Conservation (phyloP, 92 coral and sea anemone genomes). For the Palythoa grandiflora region DNA sequence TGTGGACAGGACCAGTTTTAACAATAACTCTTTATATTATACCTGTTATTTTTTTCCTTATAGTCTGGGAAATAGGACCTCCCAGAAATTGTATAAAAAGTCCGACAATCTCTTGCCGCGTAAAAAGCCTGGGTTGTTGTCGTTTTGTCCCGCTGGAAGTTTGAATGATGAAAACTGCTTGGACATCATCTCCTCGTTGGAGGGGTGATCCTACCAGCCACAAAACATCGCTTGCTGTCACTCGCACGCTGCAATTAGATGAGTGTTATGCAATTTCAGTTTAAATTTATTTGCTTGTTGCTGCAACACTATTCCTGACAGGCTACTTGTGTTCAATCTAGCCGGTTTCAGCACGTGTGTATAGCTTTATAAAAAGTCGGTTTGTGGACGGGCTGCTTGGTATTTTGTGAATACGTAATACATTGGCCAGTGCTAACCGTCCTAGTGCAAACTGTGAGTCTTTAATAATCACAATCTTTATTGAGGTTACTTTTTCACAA, state of each 20-base stretch:
- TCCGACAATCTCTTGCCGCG: neutral
- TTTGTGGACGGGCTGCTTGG: no score
- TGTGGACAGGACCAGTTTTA: neutral
- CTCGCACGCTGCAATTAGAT: neutral
- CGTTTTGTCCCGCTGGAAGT: neutral
- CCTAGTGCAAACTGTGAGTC: no score
- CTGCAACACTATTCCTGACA: no score
- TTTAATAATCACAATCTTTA: no score
- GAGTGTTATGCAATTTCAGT: neutral
- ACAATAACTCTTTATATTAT: neutral
- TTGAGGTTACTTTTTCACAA: no score
- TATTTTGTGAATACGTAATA: no score
- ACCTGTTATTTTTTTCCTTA: slow-evolving; percentile 32
- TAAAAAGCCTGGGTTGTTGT: neutral
- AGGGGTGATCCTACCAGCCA: slow-evolving; percentile 19
- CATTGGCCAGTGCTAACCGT: neutral
- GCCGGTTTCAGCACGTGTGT: no score
- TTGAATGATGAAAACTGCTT: slow-evolving; percentile 15
- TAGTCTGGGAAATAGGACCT: neutral
- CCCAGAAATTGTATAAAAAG: neutral
- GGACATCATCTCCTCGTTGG: slow-evolving; percentile 9
- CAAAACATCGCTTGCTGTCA: neutral
- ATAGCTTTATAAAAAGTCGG: no score
- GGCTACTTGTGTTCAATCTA: no score
- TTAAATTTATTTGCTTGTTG: no score